Evolutionary conservation across 2,888 invertebrate genomes (phyloP).

Genomic region (Andrena bucephala): DNA sequence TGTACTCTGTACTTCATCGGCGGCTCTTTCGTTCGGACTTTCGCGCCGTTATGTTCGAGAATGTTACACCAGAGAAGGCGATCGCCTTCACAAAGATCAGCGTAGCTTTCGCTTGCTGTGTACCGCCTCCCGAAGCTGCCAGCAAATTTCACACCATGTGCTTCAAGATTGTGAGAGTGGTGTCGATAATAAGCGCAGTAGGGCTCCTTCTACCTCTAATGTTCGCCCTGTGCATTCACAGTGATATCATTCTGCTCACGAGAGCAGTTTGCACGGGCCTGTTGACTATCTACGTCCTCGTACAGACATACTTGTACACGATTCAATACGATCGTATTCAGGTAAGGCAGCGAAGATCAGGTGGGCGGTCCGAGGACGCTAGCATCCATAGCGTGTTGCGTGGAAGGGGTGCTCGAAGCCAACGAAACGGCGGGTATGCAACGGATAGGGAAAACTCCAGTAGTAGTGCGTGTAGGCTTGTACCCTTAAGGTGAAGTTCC

Average conservation of each 20-base stretch:
- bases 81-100: slow-evolving; percentile 51
- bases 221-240: slow-evolving; percentile 26
- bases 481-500: too few species aligned
- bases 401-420: too few species aligned
- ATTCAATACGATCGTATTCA: slow-evolving; percentile 45
- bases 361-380: too few species aligned
- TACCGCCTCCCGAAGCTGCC: slow-evolving; percentile 55
- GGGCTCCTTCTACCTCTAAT: slow-evolving; percentile 39
- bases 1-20: too few species aligned
- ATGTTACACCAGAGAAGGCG: slow-evolving; percentile 34
- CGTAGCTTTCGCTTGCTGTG: slow-evolving; percentile 37
- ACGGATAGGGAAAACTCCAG: too few species aligned
- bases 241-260: not conserved
- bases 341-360: slow-evolving; percentile 37
- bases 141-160: not conserved
- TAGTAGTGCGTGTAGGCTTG: too few species aligned
- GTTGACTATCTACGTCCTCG: slow-evolving; percentile 15
- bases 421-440: too few species aligned
- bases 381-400: too few species aligned
- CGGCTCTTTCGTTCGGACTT: too few species aligned
- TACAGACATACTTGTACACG: slow-evolving; percentile 28
- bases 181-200: slow-evolving; percentile 21
- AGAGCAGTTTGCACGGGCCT: slow-evolving; percentile 27
- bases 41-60: slow-evolving; percentile 7
- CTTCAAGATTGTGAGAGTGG: not conserved